Evolutionary conservation across 2,888 invertebrate species (phyloP), one percentile per base, ranked within the genome.

Genomic region (Blastobasis adustella): DNA sequence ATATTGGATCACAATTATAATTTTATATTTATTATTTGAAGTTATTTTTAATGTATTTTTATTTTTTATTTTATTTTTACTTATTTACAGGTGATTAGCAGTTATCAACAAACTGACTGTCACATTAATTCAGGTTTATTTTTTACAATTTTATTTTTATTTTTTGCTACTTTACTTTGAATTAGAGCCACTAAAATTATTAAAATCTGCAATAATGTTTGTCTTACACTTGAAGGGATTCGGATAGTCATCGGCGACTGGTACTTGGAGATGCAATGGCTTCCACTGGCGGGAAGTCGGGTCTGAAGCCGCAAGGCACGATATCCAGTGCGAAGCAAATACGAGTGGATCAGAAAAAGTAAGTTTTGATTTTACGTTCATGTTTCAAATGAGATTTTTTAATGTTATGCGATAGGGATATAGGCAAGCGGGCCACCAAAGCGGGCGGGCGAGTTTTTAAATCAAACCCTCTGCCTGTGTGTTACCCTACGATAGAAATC

Each of bases 191-290:
- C 23, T 23, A 23, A 23, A n/a, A n/a, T n/a, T n/a, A n/a, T n/a
- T n/a, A n/a, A n/a, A n/a, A n/a, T n/a, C n/a, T n/a, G n/a, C 3
- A 23, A 23, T 23, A 23, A 1, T 2, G 23, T 23, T 23, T 23
- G 23, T 42, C 9, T 10, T 47, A 23, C 10, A 8, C 42, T 65
- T 72, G 10, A 78, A 96, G 96, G 65, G 98, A 98, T 76, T 98
- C 98, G 0, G 98, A 98, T 73, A 97, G 97, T 76, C 98, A 98
- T 73, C 91, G 98, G 41, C 81, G 83, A 0, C 85, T 98, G 55
- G 92, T 97, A 79, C 87, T 97, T 49, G 98, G 98, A 4, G 98
- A 98, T 76, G 97, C 97, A 0, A 95, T 97, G 91, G 91, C 98
- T 66, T 96, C 96, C 2, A 94, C 96, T 1, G 95, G 95, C 54